These are phyloP conservation scores for Bradypodion pumilum DNA, from an alignment of 2,797 vertebrate species.

Conservation along the genomic window DNA sequence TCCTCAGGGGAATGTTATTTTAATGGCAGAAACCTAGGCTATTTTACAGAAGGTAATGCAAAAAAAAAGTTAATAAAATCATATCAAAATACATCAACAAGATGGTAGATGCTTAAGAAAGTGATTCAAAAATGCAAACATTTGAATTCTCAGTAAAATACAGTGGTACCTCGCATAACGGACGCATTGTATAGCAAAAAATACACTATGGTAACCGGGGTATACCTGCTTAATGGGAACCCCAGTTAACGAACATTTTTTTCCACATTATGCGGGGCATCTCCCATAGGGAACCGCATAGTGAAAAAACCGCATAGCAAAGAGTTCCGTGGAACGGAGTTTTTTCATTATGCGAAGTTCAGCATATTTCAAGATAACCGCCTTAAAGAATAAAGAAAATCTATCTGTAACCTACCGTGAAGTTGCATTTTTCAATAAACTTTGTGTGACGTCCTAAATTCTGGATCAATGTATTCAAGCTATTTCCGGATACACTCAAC, in stretches of 20 bases:
- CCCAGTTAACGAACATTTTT: too few relatives aligned
- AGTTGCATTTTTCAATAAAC: background rate
- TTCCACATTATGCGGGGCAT: too few relatives aligned
- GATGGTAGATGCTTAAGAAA: background rate
- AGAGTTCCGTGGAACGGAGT: too few relatives aligned
- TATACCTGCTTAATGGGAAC: too few relatives aligned
- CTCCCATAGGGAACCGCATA: too few relatives aligned
- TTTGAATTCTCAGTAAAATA: background rate
- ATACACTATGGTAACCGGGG: too few relatives aligned
- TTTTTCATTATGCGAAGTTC: too few relatives aligned
- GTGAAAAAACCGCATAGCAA: too few relatives aligned
- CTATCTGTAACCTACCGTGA: background rate
- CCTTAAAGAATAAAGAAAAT: background rate
- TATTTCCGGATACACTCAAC: background rate
- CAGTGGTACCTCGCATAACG: too few relatives aligned
- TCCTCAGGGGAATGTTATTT: background rate
- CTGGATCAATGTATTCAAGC: background rate
- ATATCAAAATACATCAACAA: background rate
- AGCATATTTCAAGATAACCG: background rate
- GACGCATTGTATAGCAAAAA: too few relatives aligned
- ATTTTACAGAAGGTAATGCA: background rate
- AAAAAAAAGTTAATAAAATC: background rate
- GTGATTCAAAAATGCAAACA: background rate
- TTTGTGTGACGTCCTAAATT: accelerated
- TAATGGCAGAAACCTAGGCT: background rate